phyloP scores from a whole-genome alignment of 2,888 invertebrate genomes.

The Agrochola lychnidis region DNA sequence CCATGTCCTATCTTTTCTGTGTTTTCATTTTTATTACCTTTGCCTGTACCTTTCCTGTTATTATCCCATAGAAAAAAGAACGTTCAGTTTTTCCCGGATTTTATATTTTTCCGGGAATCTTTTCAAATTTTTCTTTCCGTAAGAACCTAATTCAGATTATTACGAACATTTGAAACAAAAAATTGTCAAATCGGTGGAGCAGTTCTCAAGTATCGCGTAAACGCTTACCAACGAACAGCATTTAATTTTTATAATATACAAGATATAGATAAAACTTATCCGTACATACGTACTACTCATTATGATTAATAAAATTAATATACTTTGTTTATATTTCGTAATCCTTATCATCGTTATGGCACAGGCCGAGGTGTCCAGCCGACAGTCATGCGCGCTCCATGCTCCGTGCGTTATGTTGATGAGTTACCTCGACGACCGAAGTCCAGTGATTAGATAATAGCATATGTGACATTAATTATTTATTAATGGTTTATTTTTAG shows the following conservation, averaged over 20 bases:
- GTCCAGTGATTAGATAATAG: constrained; percentile 43
- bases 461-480: constrained; percentile 18
- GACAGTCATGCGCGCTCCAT: constrained; percentile 32
- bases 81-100: neutral
- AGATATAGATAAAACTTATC: neutral
- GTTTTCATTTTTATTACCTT: neutral
- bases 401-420: constrained; percentile 13
- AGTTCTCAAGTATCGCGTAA: neutral
- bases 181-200: neutral
- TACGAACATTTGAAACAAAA: neutral
- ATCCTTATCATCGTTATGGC: constrained; percentile 37
- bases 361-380: constrained; percentile 10
- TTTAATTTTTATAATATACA: neutral
- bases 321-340: constrained; percentile 33
- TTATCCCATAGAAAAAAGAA: neutral
- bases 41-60: no score
- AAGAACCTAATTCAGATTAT: neutral
- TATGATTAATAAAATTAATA: neutral
- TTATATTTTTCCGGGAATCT: neutral
- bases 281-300: neutral
- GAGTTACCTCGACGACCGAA: constrained; percentile 40
- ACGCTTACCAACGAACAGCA: neutral
- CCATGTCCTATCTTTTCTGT: neutral
- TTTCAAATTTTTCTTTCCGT: neutral
- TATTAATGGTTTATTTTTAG: constrained; percentile 2